These are phyloP conservation scores for Mythimna vitellina DNA, from an alignment of 2,888 invertebrate genomes.

Conservation along the genomic window DNA sequence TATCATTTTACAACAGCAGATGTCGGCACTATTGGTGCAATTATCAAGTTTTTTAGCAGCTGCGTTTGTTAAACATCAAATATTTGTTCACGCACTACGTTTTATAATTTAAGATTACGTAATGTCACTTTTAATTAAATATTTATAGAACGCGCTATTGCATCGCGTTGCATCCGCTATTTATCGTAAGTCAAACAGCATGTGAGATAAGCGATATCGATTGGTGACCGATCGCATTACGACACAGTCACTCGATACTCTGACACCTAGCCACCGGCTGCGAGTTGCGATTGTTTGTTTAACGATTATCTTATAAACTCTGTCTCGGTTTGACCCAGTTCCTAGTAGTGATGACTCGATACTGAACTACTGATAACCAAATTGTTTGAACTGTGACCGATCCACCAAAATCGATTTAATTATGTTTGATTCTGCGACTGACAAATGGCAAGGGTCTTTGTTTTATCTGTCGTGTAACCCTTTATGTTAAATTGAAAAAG, in stretches of 20 bases:
- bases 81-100: conserved; percentile 37
- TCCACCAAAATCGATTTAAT: conserved; percentile 43
- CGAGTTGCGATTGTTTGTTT: conserved; percentile 74
- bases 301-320: conserved; percentile 74
- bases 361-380: conserved; percentile 44
- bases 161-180: conserved; percentile 79
- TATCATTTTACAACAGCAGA: conserved; percentile 50
- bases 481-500: conserved; percentile 19
- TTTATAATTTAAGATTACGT: conserved; percentile 56
- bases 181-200: conserved; percentile 83
- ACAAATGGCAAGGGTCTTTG: conserved; percentile 6
- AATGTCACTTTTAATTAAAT: conserved; percentile 77
- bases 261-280: conserved; percentile 82
- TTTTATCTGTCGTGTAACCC: conserved; percentile 10
- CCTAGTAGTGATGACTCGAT: conserved; percentile 60
- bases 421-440: conserved; percentile 18
- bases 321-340: conserved; percentile 78
- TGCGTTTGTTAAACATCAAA: conserved; percentile 43
- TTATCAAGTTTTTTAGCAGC: conserved; percentile 48
- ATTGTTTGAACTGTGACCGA: conserved; percentile 43
- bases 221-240: conserved; percentile 85
- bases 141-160: conserved; percentile 83
- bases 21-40: conserved; percentile 51
- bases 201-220: conserved; percentile 84
- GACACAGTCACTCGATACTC: conserved; percentile 80